These are phyloP conservation scores for Pelecanoides urinatrix DNA, from an alignment of 2,113 vertebrate genomes.

Conservation along the genomic window DNA sequence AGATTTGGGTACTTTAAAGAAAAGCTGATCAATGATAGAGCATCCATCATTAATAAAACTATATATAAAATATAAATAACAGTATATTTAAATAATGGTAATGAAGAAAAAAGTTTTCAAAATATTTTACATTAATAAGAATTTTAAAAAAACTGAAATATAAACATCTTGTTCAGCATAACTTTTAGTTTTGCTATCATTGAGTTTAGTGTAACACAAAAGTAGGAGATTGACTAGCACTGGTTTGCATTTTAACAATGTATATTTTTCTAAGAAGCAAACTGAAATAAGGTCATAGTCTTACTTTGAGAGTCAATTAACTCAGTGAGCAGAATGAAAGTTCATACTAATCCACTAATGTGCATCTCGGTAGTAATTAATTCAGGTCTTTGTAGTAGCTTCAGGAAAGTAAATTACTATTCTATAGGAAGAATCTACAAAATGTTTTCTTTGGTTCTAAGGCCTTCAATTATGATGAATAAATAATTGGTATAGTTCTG, in stretches of 20 bases:
- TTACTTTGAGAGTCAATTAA: conserved; percentile 55
- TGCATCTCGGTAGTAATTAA: conserved; percentile 52
- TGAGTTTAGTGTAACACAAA: background rate
- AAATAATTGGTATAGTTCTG: conserved; percentile 14
- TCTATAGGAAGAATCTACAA: background rate
- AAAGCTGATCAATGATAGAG: background rate
- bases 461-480: conserved; percentile 6
- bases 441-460: background rate
- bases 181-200: background rate
- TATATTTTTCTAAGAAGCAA: background rate
- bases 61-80: background rate
- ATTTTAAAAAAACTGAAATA: background rate
- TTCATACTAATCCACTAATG: conserved; percentile 45
- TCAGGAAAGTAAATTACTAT: conserved; percentile 46
- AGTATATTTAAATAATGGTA: background rate
- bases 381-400: conserved; percentile 31
- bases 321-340: background rate
- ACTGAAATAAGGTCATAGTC: background rate
- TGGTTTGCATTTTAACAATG: background rate
- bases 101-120: background rate
- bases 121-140: background rate
- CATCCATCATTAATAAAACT: background rate
- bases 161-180: background rate
- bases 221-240: background rate
- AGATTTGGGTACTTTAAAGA: background rate